Conservation (phyloP, 2,113 vertebrate species). For the Cepphus grylle region DNA sequence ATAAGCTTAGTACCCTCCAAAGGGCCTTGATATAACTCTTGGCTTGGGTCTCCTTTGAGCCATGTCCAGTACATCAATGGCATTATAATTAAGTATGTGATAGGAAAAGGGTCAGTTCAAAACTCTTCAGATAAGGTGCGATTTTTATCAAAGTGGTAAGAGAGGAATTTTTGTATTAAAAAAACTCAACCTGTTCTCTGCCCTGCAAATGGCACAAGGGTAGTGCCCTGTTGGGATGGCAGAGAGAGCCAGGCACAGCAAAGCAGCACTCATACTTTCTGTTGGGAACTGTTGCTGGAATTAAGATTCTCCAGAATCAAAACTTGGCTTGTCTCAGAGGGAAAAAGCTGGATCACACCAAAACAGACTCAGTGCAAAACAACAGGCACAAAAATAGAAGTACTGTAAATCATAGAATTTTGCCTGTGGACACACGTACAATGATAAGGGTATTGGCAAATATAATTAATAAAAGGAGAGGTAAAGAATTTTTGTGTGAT, state of each 20-base stretch:
- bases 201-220: not conserved
- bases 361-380: not conserved
- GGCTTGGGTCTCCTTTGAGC: not conserved
- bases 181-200: not conserved
- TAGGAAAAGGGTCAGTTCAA: not conserved
- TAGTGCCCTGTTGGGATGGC: not conserved
- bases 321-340: not conserved
- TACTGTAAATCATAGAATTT: not conserved
- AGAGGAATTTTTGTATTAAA: not conserved
- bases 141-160: not conserved
- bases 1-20: not conserved
- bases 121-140: not conserved
- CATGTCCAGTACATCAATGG: not conserved
- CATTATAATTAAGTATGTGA: not conserved
- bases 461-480: not conserved
- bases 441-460: not conserved
- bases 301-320: not conserved
- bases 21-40: not conserved
- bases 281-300: not conserved
- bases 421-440: fast-evolving
- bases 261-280: not conserved
- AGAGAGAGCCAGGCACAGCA: not conserved
- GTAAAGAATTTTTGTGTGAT: not conserved
- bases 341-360: fast-evolving
- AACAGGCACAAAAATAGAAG: not conserved